Percentiles rank a stretch among this genome's conserved stretches.
These are phyloP conservation scores for Lissonota sp. DNA, from an alignment of 2,888 invertebrate genomes.

Conservation along the genomic window DNA sequence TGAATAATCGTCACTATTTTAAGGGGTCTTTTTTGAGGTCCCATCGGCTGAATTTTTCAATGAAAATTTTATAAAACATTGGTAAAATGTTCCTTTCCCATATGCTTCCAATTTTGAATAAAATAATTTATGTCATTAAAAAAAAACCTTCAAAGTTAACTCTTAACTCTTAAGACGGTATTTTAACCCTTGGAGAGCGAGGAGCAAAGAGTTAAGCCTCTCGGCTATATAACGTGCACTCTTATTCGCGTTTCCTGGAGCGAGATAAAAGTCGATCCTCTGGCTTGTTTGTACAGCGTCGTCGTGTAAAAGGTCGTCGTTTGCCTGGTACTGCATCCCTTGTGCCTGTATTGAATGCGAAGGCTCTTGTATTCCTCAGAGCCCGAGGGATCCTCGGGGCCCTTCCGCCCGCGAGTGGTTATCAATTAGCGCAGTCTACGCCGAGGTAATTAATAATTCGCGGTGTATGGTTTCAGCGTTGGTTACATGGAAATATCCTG, in stretches of 20 bases:
- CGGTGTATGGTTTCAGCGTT: slow-evolving; percentile 55
- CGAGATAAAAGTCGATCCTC: slow-evolving; percentile 11
- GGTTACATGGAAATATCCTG: slow-evolving; percentile 12
- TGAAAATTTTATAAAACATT: too few species aligned
- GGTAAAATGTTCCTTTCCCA: too few species aligned
- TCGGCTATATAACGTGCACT: neutral
- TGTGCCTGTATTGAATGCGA: neutral
- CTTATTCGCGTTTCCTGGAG: slow-evolving; percentile 1
- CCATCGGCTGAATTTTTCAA: too few species aligned
- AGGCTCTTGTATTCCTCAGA: slow-evolving; percentile 3
- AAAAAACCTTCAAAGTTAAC: too few species aligned
- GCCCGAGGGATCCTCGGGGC: slow-evolving; percentile 26
- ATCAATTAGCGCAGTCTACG: slow-evolving; percentile 69
- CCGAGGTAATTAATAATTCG: slow-evolving; percentile 65
- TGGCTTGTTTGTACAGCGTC: neutral
- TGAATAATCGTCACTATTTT: neutral
- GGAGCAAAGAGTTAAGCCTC: neutral
- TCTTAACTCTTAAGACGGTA: too few species aligned
- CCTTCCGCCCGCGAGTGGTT: slow-evolving; percentile 39
- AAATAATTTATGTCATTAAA: too few species aligned
- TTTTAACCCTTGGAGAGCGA: too few species aligned
- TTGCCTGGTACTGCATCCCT: neutral
- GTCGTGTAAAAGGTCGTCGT: too few species aligned
- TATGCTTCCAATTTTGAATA: too few species aligned
- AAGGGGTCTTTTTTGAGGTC: too few species aligned